phyloP scores from a whole-genome alignment of 2,113 vertebrate genomes.

The Riparia riparia region DNA sequence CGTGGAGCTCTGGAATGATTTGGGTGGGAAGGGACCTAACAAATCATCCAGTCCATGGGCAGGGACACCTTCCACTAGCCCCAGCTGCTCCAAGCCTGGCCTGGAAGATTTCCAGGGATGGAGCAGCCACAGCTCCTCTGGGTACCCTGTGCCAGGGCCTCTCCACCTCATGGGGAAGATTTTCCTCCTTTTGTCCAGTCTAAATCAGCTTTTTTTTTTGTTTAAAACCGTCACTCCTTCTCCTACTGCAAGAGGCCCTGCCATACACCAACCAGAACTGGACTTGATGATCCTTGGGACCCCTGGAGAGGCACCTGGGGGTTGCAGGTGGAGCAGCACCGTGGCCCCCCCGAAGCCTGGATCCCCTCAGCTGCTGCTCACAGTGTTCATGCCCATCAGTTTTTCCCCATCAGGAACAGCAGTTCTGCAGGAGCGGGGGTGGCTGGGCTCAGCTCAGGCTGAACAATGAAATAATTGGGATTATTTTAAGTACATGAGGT shows the following conservation, averaged over 20 bases:
- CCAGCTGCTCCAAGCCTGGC: background rate
- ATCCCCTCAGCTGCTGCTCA: background rate
- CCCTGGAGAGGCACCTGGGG: background rate
- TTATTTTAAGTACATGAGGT: background rate
- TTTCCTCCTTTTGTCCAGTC: background rate
- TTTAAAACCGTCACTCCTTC: background rate
- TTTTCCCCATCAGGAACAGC: background rate
- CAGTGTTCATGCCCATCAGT: accelerated
- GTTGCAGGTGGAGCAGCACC: background rate
- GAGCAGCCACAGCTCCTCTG: background rate
- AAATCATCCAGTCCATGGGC: background rate
- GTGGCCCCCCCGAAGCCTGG: accelerated
- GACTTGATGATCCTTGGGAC: background rate
- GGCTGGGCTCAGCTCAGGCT: background rate
- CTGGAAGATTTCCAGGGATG: background rate
- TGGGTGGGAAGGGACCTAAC: background rate
- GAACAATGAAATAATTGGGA: background rate
- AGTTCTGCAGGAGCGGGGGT: background rate
- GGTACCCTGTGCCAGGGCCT: background rate
- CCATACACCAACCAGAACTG: background rate
- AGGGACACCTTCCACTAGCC: background rate
- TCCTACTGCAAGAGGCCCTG: background rate
- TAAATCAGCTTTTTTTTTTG: background rate
- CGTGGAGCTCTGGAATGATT: accelerated
- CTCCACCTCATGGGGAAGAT: background rate